Evolutionary conservation across 2,113 vertebrate genomes (phyloP), one percentile per base, ranked within the genome.

Genomic region (Triplophysa rosa): DNA sequence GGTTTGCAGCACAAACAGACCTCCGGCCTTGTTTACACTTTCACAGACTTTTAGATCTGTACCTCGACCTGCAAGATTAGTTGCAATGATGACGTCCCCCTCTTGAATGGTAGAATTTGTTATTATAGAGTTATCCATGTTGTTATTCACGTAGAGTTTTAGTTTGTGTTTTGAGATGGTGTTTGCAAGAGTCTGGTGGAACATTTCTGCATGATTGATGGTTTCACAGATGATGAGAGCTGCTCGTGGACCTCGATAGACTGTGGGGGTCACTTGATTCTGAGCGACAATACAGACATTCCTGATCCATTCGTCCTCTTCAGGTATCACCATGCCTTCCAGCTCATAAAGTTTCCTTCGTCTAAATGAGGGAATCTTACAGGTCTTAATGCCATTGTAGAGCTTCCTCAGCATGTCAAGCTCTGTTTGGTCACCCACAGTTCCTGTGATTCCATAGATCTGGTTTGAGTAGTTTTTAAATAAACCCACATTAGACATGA

Each of bases 151-250:
- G 70, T 91, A 90, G 12, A 85, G 69, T 54, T 40, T 89, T 12
- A 84, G 78, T 1, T 78, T 66, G 0, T 16, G 26, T 16, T 0
- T 0, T 0, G 1, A 3, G 8, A 85, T 79, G 0, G 13, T 17
- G 14, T 59, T 0, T 58, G 4, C 26, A 0, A 91, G 3, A 23
- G 77, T 52, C 2, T 9, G 0, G 0, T 87, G 0, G 0, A 90
- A 5, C 5, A 1, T 40, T 5, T 84, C 45, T n/a, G 91, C 89
- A n/a, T 13, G 61, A 0, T 77, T 82, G 69, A 92, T 91, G 23
- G 90, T 90, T 80, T 92, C 89, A 88, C 90, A 93, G 83, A 91
- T 90, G 29, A 92, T 42, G 52, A 93, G 63, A 26, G 72, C 90
- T 52, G 90, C 90, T 84, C 89, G 87, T 52, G 45, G 29, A 65